A percentile compares a stretch with the other conserved stretches of the same genome.
Evolutionary conservation across 2,797 vertebrate species (phyloP).

Genomic region (Sorex maritimensis): DNA sequence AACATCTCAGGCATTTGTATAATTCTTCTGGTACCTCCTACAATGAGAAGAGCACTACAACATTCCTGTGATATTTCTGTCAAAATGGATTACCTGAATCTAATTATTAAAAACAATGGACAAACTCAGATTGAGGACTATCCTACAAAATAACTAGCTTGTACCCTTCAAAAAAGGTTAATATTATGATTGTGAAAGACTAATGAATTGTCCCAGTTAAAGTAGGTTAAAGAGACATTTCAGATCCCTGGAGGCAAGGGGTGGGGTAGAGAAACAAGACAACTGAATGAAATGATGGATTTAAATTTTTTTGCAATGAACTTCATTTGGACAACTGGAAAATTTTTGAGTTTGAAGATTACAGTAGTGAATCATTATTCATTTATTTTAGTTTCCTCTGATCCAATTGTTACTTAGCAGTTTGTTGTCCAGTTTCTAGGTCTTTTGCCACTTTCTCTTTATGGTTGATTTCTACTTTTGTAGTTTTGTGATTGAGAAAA

Average conservation of each 20-base stretch:
- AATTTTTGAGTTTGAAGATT: too few relatives aligned
- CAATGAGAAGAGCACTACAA: not conserved
- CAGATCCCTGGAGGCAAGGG: too few relatives aligned
- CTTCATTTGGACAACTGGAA: not conserved
- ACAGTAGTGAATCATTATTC: too few relatives aligned
- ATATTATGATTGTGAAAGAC: not conserved
- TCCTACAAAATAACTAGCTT: not conserved
- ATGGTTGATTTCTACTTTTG: too few relatives aligned
- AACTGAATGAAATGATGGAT: not conserved
- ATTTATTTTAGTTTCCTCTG: too few relatives aligned
- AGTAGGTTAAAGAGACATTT: not conserved
- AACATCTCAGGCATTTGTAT: too few relatives aligned
- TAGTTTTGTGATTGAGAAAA: too few relatives aligned
- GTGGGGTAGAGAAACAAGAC: too few relatives aligned
- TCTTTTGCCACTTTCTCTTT: too few relatives aligned
- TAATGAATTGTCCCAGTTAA: not conserved
- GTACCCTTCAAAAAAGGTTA: not conserved
- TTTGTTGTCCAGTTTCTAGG: too few relatives aligned
- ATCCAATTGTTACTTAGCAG: too few relatives aligned
- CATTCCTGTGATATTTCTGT: slow-evolving; percentile 13
- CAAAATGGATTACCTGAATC: not conserved
- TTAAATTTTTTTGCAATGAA: not conserved
- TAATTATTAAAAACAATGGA: slow-evolving; percentile 23
- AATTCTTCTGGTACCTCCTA: too few relatives aligned
- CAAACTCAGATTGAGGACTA: not conserved